Percentiles rank a stretch among this genome's conserved stretches.
Conservation (phyloP, 1,140 invertebrate genomes). For the Notospermus geniculatus region DNA sequence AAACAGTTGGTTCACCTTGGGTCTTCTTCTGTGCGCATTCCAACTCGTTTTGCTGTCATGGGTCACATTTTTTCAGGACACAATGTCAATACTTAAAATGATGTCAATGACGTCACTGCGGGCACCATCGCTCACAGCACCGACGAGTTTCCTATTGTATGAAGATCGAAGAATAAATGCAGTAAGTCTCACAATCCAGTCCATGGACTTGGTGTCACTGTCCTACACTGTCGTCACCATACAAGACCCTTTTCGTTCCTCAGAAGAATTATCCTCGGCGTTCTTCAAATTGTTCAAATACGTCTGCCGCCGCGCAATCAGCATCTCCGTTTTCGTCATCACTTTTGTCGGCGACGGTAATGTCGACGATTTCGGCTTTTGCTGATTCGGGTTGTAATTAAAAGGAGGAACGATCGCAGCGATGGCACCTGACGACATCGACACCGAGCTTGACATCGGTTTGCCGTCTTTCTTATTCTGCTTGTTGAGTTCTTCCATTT, state of each 20-base stretch:
- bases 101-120: no score
- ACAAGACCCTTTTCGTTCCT: slow-evolving; percentile 20
- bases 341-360: slow-evolving; percentile 24
- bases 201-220: no score
- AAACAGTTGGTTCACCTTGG: no score
- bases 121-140: no score
- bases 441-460: not conserved
- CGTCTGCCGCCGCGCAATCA: slow-evolving; percentile 44
- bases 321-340: slow-evolving; percentile 53
- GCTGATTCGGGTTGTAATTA: slow-evolving; percentile 58
- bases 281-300: slow-evolving; percentile 32
- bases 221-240: slow-evolving; percentile 29
- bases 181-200: no score
- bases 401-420: slow-evolving; percentile 60
- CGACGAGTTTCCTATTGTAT: no score
- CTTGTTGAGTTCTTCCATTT: no score
- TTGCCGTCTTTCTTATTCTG: not conserved
- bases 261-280: slow-evolving; percentile 11
- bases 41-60: no score
- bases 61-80: no score
- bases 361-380: not conserved
- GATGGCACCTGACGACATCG: slow-evolving; percentile 30
- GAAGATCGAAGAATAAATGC: no score
- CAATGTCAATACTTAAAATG: no score
- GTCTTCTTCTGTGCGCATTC: no score